These are phyloP conservation scores for Pterophyllum scalare DNA, from an alignment of 2,113 vertebrate genomes.

Conservation along the genomic window DNA sequence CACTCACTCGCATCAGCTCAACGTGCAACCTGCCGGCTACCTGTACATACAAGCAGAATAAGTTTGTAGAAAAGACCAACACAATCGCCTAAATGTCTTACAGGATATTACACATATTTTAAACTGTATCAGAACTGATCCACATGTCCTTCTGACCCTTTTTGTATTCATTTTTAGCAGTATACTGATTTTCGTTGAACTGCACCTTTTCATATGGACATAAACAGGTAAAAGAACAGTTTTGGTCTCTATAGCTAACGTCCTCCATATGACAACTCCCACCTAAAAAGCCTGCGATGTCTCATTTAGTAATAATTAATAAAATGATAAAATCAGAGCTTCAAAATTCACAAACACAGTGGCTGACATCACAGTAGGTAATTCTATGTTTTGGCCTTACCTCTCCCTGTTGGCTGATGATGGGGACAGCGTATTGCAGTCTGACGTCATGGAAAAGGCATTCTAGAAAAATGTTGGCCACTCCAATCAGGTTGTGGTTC, in stretches of 20 bases:
- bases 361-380: not conserved
- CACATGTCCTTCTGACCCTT: not conserved
- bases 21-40: slow-evolving; percentile 94
- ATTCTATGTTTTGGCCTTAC: slow-evolving; percentile 73
- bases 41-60: slow-evolving; percentile 66
- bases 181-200: not conserved
- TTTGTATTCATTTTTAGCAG: not conserved
- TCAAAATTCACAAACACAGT: not conserved
- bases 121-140: not conserved
- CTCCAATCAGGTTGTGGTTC: slow-evolving; percentile 97
- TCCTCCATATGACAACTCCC: too few species aligned
- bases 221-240: too few species aligned
- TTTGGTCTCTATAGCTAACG: too few species aligned
- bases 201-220: not conserved
- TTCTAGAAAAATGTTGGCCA: slow-evolving; percentile 96
- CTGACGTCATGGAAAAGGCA: slow-evolving; percentile 95
- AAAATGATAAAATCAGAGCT: not conserved
- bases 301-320: not conserved
- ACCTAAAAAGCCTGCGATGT: not conserved
- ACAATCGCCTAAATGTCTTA: not conserved
- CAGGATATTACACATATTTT: not conserved
- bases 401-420: slow-evolving; percentile 99
- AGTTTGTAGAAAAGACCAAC: not conserved
- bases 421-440: slow-evolving; percentile 96
- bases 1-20: slow-evolving; percentile 92